Percentiles rank a stretch among this genome's conserved stretches.
These are phyloP conservation scores for Lophotis ruficrista DNA, from an alignment of 2,113 vertebrate species.

Conservation along the genomic window DNA sequence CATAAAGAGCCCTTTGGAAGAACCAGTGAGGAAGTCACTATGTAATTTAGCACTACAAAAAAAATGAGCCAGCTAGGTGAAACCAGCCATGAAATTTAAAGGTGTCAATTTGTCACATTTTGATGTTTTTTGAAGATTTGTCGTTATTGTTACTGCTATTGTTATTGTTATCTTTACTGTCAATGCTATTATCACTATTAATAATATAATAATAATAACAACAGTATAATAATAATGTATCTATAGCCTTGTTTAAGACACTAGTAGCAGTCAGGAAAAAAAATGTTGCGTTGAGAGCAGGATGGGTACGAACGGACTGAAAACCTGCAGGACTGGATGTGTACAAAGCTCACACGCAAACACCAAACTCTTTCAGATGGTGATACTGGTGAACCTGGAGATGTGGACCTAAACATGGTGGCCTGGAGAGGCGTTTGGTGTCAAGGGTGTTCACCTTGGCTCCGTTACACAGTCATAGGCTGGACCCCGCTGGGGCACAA, in stretches of 20 bases:
- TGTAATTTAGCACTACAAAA: neutral
- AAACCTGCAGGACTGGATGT: neutral
- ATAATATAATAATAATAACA: neutral
- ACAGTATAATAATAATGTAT: neutral
- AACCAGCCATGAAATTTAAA: neutral
- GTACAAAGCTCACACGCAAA: fast-evolving
- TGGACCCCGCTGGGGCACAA: neutral
- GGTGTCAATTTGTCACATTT: neutral
- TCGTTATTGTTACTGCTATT: neutral
- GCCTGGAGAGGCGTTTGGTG: neutral
- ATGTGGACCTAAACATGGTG: neutral
- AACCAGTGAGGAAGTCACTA: neutral
- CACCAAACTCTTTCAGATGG: too few relatives aligned
- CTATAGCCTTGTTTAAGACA: neutral
- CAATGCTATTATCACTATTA: neutral
- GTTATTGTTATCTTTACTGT: neutral
- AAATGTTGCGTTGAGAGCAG: fast-evolving
- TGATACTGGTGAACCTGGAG: neutral
- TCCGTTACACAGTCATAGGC: fast-evolving
- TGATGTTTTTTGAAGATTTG: neutral
- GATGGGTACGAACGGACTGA: neutral
- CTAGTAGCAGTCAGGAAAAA: too few relatives aligned
- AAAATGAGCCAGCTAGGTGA: neutral
- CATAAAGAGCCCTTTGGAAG: neutral
- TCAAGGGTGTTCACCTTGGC: neutral